Percentiles rank a stretch among this genome's conserved stretches.
These are phyloP conservation scores for Caenorhabditis brenneri DNA, from an alignment of 1,140 invertebrate genomes.

Conservation along the genomic window DNA sequence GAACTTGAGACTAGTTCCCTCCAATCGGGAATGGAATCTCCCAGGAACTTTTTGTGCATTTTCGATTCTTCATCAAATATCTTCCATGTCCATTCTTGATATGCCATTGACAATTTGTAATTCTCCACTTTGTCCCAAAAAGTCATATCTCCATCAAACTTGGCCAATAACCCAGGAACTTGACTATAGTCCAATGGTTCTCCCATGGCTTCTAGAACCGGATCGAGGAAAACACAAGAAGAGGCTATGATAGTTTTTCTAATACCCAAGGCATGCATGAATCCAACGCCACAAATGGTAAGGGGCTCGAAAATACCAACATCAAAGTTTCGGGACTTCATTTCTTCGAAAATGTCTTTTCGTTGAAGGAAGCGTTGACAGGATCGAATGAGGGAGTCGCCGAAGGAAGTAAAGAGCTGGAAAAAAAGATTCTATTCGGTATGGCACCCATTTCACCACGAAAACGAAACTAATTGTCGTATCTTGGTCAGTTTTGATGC, in stretches of 20 bases:
- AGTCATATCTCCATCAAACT: conserved; percentile 22
- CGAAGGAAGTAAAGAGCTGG: no score
- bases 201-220: not conserved
- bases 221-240: not conserved
- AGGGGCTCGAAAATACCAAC: conserved; percentile 38
- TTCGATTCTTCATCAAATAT: not conserved
- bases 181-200: conserved; percentile 40
- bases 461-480: no score
- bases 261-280: not conserved
- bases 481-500: no score
- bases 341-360: not conserved
- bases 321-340: conserved; percentile 30
- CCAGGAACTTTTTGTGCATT: not conserved
- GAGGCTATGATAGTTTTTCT: not conserved
- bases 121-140: not conserved
- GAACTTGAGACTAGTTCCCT: conserved; percentile 37
- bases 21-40: not conserved
- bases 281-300: conserved; percentile 35
- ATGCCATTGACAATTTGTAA: not conserved
- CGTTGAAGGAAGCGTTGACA: no score
- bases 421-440: no score
- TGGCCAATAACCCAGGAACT: conserved; percentile 4
- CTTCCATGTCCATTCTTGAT: not conserved
- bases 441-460: no score
- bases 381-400: no score